These are phyloP conservation scores for Nematolebias whitei DNA, from an alignment of 2,113 vertebrate genomes.

Conservation along the genomic window DNA sequence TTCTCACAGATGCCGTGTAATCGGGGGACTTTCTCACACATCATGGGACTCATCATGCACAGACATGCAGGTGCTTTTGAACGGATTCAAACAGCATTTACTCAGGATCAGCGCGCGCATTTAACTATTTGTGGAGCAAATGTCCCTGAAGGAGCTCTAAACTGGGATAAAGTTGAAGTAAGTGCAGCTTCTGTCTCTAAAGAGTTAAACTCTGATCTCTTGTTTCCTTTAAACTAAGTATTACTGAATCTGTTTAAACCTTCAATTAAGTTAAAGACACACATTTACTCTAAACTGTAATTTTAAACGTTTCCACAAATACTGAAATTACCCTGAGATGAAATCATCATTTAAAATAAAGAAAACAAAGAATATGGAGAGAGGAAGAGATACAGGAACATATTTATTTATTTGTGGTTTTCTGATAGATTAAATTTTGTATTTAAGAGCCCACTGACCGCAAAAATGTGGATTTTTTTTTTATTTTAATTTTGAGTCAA, in stretches of 20 bases:
- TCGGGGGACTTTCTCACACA: conserved; percentile 33
- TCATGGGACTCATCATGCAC: conserved; percentile 33
- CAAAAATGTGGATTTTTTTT: too few relatives aligned
- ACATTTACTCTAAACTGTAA: conserved; percentile 33
- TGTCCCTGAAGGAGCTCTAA: conserved; percentile 22
- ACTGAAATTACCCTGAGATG: neutral
- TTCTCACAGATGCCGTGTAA: conserved; percentile 13
- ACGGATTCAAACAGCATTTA: conserved; percentile 40
- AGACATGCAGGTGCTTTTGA: conserved; percentile 38
- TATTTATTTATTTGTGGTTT: too few relatives aligned
- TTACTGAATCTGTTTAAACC: conserved; percentile 30
- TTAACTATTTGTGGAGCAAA: conserved; percentile 50
- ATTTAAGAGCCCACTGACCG: too few relatives aligned
- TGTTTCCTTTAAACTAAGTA: conserved; percentile 31
- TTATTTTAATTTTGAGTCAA: too few relatives aligned
- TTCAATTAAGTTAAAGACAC: conserved; percentile 25
- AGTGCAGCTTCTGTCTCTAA: conserved; percentile 1
- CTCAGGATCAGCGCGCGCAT: conserved; percentile 27
- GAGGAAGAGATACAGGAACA: neutral
- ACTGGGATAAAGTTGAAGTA: conserved; percentile 12
- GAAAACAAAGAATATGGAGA: conserved; percentile 28
- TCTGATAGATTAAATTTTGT: too few relatives aligned
- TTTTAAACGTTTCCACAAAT: conserved; percentile 49
- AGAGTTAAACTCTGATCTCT: conserved; percentile 36
- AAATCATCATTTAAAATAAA: conserved; percentile 29